These are phyloP conservation scores for Oreohelix idahoensis DNA, from an alignment of 1,140 invertebrate genomes.

Conservation along the genomic window DNA sequence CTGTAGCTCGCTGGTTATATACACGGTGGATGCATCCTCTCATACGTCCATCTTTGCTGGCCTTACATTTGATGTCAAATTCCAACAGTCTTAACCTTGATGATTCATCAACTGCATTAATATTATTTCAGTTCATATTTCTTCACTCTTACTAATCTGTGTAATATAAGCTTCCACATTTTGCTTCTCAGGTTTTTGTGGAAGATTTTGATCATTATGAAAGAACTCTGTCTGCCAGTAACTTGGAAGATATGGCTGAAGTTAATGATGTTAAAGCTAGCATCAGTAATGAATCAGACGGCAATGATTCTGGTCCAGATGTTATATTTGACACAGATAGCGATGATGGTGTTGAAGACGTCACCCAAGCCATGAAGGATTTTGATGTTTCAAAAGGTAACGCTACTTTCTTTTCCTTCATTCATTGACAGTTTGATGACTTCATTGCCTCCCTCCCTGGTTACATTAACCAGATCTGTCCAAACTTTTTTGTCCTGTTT, in stretches of 20 bases:
- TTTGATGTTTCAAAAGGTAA: not conserved
- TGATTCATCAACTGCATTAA: no score
- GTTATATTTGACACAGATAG: constrained; percentile 53
- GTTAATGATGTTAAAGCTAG: not conserved
- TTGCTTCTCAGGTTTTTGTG: constrained; percentile 31
- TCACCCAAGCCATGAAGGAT: not conserved
- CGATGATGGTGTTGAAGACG: constrained; percentile 36
- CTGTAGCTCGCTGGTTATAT: no score
- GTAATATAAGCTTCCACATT: not conserved
- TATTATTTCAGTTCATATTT: no score
- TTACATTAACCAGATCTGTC: no score
- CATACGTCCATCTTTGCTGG: no score
- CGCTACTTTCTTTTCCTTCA: not conserved
- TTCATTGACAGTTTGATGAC: no score
- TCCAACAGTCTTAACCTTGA: no score
- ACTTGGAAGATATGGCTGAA: not conserved
- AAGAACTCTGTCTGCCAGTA: not conserved
- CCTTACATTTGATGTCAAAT: no score
- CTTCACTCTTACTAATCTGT: no score
- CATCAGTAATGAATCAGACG: not conserved
- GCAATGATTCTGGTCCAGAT: constrained; percentile 46
- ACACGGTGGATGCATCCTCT: no score
- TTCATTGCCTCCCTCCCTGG: no score
- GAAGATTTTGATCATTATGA: constrained; percentile 39
- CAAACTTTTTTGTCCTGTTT: no score